A percentile compares a stretch with the other conserved stretches of the same genome.
Evolutionary conservation across 2,888 invertebrate genomes (phyloP).

Genomic region (Folsomia manolachei): DNA sequence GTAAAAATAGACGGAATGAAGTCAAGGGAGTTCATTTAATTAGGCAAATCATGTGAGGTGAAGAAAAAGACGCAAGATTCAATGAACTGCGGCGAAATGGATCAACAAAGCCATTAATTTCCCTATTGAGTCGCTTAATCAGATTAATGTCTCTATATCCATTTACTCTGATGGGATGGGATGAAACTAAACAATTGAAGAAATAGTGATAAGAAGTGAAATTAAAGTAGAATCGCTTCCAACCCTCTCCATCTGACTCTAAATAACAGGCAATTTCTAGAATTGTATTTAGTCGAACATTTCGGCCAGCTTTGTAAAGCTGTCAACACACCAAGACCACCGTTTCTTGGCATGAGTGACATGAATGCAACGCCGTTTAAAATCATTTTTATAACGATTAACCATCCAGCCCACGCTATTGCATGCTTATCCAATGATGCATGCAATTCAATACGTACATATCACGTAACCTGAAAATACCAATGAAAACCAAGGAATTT

Average conservation of each 20-base stretch:
- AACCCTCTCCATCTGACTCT: no score
- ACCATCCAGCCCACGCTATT: no score
- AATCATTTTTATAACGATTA: background rate
- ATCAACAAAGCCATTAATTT: conserved; percentile 8
- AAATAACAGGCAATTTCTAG: no score
- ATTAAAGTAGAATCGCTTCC: no score
- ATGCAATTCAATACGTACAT: no score
- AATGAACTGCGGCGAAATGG: conserved; percentile 25
- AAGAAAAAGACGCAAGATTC: conserved; percentile 27
- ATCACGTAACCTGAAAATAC: background rate
- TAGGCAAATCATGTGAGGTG: conserved; percentile 21
- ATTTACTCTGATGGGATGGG: background rate
- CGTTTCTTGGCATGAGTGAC: no score
- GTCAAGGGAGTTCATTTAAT: conserved; percentile 29
- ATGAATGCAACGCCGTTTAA: background rate
- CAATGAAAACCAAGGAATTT: background rate
- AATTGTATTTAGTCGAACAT: no score
- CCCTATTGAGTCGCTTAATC: background rate
- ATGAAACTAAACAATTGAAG: background rate
- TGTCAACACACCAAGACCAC: no score
- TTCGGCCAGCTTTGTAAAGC: no score
- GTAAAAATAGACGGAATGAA: conserved; percentile 26
- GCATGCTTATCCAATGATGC: no score
- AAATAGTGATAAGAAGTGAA: no score
- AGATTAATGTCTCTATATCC: background rate